Evolutionary conservation across 2,888 invertebrate genomes (phyloP).

Genomic region (Drosophila crucigera): DNA sequence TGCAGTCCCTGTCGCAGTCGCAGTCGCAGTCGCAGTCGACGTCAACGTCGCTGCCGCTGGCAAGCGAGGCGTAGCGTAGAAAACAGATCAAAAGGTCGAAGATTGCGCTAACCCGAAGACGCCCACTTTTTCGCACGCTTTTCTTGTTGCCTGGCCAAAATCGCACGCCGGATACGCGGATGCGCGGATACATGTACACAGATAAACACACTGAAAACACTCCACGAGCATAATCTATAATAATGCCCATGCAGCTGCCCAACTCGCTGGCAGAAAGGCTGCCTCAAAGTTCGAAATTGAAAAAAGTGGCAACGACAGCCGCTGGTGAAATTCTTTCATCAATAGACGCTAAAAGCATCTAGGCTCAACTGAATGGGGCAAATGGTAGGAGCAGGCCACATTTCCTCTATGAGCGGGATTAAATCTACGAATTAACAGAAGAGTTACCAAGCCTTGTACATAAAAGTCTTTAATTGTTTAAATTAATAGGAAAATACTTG

Average conservation of each 20-base stretch:
- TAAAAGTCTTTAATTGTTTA: background rate
- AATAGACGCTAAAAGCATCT: constrained; percentile 42
- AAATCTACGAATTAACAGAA: background rate
- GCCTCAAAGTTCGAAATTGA: constrained; percentile 62
- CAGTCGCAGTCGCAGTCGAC: constrained; percentile 14
- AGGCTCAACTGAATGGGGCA: constrained; percentile 19
- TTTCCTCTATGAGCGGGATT: background rate
- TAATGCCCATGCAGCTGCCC: constrained; percentile 52
- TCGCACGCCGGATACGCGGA: constrained; percentile 65
- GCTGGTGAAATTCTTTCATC: constrained; percentile 76
- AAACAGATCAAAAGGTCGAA: constrained; percentile 82
- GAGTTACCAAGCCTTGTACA: constrained; percentile 11
- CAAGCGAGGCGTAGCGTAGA: constrained; percentile 41
- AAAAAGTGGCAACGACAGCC: constrained; percentile 64
- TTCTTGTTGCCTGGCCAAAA: constrained; percentile 30
- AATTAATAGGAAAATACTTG: background rate
- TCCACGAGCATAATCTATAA: constrained; percentile 59
- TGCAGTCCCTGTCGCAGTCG: background rate
- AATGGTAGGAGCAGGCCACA: constrained; percentile 1
- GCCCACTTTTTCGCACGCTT: constrained; percentile 82
- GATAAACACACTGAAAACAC: constrained; percentile 56
- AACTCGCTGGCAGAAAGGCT: constrained; percentile 15
- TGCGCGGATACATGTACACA: constrained; percentile 51
- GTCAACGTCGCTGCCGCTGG: constrained; percentile 31
- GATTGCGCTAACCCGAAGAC: constrained; percentile 76